phyloP scores from a whole-genome alignment of 2,113 vertebrate genomes.

The Paramisgurnus dabryanus region DNA sequence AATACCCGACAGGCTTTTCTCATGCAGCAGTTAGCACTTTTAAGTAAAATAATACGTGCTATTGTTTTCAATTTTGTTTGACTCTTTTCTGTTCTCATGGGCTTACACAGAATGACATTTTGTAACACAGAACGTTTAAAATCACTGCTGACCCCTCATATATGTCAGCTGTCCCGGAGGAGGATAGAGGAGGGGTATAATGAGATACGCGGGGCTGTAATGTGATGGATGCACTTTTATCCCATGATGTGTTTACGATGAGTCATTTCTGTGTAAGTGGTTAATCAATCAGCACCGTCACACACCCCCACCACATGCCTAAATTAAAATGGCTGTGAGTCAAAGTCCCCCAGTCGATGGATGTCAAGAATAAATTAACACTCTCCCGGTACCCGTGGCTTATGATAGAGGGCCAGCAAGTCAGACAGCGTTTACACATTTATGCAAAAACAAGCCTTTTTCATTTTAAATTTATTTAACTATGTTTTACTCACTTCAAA shows the following conservation, averaged over 20 bases:
- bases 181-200: constrained; percentile 9
- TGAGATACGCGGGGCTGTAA: neutral
- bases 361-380: constrained; percentile 49
- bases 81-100: neutral
- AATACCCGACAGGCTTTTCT: neutral
- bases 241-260: constrained; percentile 26
- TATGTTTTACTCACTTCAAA: too few species aligned
- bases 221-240: constrained; percentile 25
- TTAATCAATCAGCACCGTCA: constrained; percentile 33
- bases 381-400: constrained; percentile 1
- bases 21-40: neutral
- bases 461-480: too few species aligned
- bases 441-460: too few species aligned
- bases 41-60: neutral
- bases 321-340: constrained; percentile 44
- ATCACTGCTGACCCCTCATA: constrained; percentile 24
- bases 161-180: constrained; percentile 15
- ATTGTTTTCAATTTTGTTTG: neutral
- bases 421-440: constrained; percentile 3
- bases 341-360: constrained; percentile 42
- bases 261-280: constrained; percentile 42
- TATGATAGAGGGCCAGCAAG: neutral
- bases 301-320: neutral
- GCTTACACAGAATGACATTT: constrained; percentile 7
- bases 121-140: constrained; percentile 7